Conservation (phyloP, 2,113 vertebrate genomes). For the Callorhinus ursinus region DNA sequence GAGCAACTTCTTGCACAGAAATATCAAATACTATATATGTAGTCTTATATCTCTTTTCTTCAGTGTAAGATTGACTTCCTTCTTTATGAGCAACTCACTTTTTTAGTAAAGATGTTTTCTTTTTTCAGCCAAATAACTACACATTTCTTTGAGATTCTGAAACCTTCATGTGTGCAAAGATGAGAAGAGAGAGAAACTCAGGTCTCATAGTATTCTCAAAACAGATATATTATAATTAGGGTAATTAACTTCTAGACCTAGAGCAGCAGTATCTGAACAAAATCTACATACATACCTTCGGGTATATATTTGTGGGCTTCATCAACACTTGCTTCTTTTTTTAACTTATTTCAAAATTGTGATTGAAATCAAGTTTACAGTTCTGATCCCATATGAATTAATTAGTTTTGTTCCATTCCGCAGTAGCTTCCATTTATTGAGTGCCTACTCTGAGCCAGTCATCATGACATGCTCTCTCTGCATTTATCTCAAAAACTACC, state of each 20-base stretch:
- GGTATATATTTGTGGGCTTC: not conserved
- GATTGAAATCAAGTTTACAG: not conserved
- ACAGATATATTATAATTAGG: not conserved
- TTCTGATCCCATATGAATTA: not conserved
- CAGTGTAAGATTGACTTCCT: not conserved
- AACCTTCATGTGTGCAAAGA: not conserved
- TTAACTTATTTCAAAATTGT: not conserved
- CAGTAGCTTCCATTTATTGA: not conserved
- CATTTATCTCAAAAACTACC: not conserved
- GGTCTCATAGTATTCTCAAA: not conserved
- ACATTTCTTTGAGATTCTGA: not conserved
- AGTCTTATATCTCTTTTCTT: not conserved
- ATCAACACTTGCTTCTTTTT: not conserved
- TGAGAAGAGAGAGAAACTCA: not conserved
- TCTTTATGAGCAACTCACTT: not conserved
- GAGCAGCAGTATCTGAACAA: not conserved
- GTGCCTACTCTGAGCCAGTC: not conserved
- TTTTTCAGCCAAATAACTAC: not conserved
- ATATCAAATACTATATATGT: not conserved
- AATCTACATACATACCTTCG: not conserved
- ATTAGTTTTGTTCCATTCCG: not conserved
- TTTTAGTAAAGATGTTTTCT: not conserved
- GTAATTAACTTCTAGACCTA: not conserved
- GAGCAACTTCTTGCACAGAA: not conserved
- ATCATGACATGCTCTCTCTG: not conserved